Percentiles rank a stretch among this genome's conserved stretches.
phyloP scores from a whole-genome alignment of 2,888 invertebrate species.

The Phyllotreta striolata region DNA sequence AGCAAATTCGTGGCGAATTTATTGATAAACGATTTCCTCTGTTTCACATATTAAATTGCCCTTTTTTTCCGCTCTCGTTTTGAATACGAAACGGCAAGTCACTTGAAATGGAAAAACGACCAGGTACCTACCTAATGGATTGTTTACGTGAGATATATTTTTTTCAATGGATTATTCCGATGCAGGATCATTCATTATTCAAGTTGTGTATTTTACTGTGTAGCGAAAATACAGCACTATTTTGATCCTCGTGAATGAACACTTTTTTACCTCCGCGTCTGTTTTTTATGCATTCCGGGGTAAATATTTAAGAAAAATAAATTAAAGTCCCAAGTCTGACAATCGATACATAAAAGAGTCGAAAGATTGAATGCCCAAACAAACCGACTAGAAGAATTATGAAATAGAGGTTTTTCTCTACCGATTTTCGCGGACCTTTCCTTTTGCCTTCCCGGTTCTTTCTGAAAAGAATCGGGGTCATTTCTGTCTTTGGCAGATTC shows the following conservation, averaged over 20 bases:
- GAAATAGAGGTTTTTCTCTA: slow-evolving; percentile 29
- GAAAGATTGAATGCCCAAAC: slow-evolving; percentile 41
- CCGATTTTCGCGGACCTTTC: not conserved
- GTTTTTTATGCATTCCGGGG: no score
- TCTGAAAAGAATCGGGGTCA: slow-evolving; percentile 15
- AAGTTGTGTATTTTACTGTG: slow-evolving; percentile 2
- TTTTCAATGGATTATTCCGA: slow-evolving; percentile 30
- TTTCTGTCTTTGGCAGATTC: slow-evolving; percentile 24
- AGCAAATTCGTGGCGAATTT: slow-evolving; percentile 22
- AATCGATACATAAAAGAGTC: no score
- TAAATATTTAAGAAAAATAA: no score
- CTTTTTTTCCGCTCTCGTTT: slow-evolving; percentile 25
- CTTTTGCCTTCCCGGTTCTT: not conserved
- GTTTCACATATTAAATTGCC: slow-evolving; percentile 23
- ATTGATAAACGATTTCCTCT: slow-evolving; percentile 33
- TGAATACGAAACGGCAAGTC: slow-evolving; percentile 28
- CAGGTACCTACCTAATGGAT: slow-evolving; percentile 30
- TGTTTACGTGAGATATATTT: slow-evolving; percentile 33
- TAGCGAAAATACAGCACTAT: no score
- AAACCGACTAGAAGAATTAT: slow-evolving; percentile 36
- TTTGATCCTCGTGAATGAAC: no score
- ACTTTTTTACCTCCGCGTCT: no score
- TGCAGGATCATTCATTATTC: slow-evolving; percentile 28
- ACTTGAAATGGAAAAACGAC: slow-evolving; percentile 31
- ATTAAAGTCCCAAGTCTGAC: no score